Percentiles rank a stretch among this genome's conserved stretches.
These are phyloP conservation scores for Rhabdophis nuchalis DNA, from an alignment of 2,797 vertebrate species.

Conservation along the genomic window DNA sequence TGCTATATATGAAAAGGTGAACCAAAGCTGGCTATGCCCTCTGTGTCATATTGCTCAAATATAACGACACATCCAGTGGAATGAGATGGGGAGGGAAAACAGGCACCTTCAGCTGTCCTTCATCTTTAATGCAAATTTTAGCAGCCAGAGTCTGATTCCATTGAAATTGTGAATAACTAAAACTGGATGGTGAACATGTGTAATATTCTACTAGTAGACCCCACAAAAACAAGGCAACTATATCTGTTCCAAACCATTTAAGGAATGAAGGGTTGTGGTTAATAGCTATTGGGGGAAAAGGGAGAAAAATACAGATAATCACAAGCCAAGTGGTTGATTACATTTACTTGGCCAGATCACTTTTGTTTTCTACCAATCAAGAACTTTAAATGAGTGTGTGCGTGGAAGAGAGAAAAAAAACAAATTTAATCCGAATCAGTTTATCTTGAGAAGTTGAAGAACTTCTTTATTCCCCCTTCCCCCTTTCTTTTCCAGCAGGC, in stretches of 20 bases:
- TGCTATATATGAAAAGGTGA: not conserved
- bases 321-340: constrained; percentile 37
- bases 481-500: constrained; percentile 53
- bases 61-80: not conserved
- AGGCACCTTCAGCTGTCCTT: not conserved
- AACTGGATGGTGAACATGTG: not conserved
- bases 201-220: not conserved
- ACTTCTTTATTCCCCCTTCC: constrained; percentile 35
- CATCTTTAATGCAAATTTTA: not conserved
- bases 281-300: not conserved
- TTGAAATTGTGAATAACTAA: not conserved
- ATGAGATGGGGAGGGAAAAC: not conserved
- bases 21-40: not conserved
- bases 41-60: not conserved
- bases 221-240: not conserved
- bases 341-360: constrained; percentile 45
- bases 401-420: constrained; percentile 1
- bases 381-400: constrained; percentile 69
- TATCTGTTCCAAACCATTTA: not conserved
- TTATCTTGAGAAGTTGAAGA: constrained; percentile 67
- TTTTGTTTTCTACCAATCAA: constrained; percentile 62
- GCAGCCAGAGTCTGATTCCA: not conserved
- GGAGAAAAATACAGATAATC: constrained; percentile 27
- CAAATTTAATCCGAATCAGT: constrained; percentile 73
- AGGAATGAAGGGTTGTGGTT: not conserved